Evolutionary conservation across 2,888 invertebrate genomes (phyloP), one percentile per base, ranked within the genome.

Genomic region (Petrolisthes manimaculis): DNA sequence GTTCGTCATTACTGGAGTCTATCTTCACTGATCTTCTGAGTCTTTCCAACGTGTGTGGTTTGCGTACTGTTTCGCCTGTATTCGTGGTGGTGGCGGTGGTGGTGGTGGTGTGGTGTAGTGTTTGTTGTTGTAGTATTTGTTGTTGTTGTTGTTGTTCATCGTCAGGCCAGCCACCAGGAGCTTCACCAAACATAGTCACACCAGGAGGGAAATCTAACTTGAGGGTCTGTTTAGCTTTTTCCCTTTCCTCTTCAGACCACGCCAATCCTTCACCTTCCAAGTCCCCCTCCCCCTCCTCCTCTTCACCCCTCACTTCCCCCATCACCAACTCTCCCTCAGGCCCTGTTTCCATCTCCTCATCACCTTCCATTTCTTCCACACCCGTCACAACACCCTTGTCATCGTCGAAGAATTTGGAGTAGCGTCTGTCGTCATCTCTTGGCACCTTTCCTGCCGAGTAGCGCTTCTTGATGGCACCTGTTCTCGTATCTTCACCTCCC

Each of bases 181-280:
- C 93, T 93, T 90, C 93, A 92, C 92, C 93, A 93, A 91, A 95
- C 95, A 84, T 95, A 93, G 92, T 89, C 2, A 89, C 85, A 0
- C 91, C 91, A 18, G 91, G 91, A 86, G 95, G 94, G 93, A 96
- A 95, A 92, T 97, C 96, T 91, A 97, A 93, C 79, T 96, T 96
- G 93, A 97, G 96, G 5, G 88, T 82, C 14, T 88, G 87, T 80
- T 91, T 91, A 4, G 89, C 75, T 71, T 89, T 91, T 75, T 91
- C 91, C 86, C 91, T 78, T 54, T 91, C 91, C 71, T 90, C 90
- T 61, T 91, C 91, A 5, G 90, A 88, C 90, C 89, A 89, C 6
- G 87, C 77, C 5, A 82, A 67, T 14, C 71, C 83, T 5, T 83
- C 81, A 24, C 75, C 78, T n/a, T 89, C 84, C 18, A 81, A 81